Base-by-base conservation (phyloP, 2,113 vertebrate genomes). In the Hymenochirus boettgeri region DNA sequence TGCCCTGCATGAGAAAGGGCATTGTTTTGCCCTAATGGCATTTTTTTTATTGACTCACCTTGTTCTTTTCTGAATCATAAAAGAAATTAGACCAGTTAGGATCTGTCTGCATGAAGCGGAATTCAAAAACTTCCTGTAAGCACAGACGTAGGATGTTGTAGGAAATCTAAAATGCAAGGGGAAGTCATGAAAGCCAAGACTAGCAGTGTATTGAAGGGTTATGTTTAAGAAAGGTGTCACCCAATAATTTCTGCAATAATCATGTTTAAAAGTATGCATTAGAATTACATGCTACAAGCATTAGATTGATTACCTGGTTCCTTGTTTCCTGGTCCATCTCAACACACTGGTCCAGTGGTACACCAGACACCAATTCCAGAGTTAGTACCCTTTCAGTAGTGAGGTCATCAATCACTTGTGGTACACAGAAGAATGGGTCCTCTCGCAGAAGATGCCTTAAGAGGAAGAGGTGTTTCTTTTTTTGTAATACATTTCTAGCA, bases 31-130 rank as follows among this genome's bases (percentile, higher is more conserved):
- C n/a, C n/a, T n/a, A n/a, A n/a, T n/a, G n/a, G n/a, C n/a, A n/a
- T n/a, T n/a, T n/a, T 8, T n/a, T n/a, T n/a, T n/a, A n/a, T n/a
- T n/a, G n/a, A 57, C 82, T 25, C 51, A 95, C 93, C 85, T 92
- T 85, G 70, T 90, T 79, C 15, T 81, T 83, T 42, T 86, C 79
- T 0, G 82, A 72, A 1, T 94, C 90, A 26, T 94, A 96, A 45
- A 94, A 90, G 82, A 94, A 96, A 83, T 95, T 96, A 76, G 93
- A 80, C 93, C 93, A 96, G 84, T 96, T 96, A 35, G 93, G 93
- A 69, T 96, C 93, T 0, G 93, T 96, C 79, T 96, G 93, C 93
- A 95, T 96, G 82, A 96, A 96, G 73, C 87, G 82, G 79, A 95
- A 95, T 73, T 96, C 92, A 71, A 96, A 95, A 29, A 96, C 75